These are phyloP conservation scores for Vipera ursinii DNA, from an alignment of 2,797 vertebrate genomes.

Conservation along the genomic window DNA sequence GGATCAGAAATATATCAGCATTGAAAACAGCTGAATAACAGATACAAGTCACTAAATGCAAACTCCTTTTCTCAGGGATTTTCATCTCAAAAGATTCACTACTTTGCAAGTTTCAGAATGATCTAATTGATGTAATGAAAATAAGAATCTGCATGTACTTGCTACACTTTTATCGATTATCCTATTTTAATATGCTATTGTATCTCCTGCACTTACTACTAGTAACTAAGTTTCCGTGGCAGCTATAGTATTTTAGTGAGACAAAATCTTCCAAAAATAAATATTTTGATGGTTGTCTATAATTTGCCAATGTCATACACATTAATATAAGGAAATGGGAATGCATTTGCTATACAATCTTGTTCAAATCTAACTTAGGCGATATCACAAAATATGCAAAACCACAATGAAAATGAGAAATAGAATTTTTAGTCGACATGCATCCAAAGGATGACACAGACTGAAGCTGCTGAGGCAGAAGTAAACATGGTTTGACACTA, in stretches of 20 bases:
- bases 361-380: not conserved
- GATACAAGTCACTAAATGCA: not conserved
- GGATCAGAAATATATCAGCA: not conserved
- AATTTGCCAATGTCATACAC: not conserved
- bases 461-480: not conserved
- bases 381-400: not conserved
- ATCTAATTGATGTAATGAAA: not conserved
- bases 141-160: not conserved
- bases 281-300: not conserved
- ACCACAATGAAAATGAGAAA: not conserved
- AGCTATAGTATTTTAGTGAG: not conserved
- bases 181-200: not conserved
- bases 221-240: not conserved
- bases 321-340: conserved; percentile 28
- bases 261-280: not conserved
- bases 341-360: not conserved
- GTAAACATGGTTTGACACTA: not conserved
- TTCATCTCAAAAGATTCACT: not conserved
- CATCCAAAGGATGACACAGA: not conserved
- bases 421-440: not conserved
- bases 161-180: not conserved
- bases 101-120: not conserved
- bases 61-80: not conserved
- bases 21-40: not conserved
- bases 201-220: not conserved